phyloP scores from a whole-genome alignment of 2,888 invertebrate genomes.

The Dusona sp. region DNA sequence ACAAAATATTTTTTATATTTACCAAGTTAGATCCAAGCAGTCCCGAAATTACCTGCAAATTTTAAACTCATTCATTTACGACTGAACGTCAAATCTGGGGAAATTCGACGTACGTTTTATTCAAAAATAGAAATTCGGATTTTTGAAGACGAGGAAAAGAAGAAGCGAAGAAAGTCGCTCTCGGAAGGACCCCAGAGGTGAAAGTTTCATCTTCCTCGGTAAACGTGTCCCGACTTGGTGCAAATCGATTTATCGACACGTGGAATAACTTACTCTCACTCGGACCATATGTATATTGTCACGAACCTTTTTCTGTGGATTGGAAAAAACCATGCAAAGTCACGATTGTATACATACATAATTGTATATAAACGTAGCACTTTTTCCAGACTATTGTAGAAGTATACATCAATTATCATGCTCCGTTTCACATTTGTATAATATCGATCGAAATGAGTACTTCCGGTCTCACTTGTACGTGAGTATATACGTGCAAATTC shows the following conservation, averaged over 20 bases:
- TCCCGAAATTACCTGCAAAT: neutral
- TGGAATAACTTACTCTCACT: neutral
- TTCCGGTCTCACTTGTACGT: constrained; percentile 3
- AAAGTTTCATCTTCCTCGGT: neutral
- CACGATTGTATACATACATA: neutral
- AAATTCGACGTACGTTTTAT: no score
- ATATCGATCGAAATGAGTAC: constrained; percentile 69
- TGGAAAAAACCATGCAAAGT: constrained; percentile 20
- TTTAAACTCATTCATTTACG: neutral
- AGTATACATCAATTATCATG: constrained; percentile 57
- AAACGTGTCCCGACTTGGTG: constrained; percentile 3
- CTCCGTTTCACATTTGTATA: constrained; percentile 67
- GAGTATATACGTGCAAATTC: neutral
- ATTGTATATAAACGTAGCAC: neutral
- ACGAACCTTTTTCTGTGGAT: constrained; percentile 16
- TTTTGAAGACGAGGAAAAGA: neutral
- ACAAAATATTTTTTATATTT: neutral
- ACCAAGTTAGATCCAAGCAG: neutral
- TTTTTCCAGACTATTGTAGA: neutral
- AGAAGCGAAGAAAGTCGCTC: no score
- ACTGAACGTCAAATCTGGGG: neutral
- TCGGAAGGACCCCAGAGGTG: neutral
- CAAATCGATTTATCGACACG: constrained; percentile 38
- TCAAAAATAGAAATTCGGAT: neutral
- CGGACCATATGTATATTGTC: neutral